phyloP scores from a whole-genome alignment of 2,888 invertebrate species.

The Craniophora ligustri region DNA sequence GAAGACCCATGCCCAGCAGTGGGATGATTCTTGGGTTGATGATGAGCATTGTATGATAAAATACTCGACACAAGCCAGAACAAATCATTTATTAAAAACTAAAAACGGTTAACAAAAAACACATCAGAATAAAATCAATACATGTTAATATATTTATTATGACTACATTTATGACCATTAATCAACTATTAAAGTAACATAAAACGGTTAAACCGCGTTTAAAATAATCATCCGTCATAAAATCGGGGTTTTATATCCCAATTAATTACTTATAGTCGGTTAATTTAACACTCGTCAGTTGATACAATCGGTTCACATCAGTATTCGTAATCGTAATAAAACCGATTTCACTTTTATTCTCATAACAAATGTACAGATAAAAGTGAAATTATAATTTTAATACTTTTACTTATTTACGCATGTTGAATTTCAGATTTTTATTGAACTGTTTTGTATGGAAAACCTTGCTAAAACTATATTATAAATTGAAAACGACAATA shows the following conservation, averaged over 20 bases:
- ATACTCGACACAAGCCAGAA: too few species aligned
- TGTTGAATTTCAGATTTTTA: background rate
- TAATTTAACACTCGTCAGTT: slow-evolving; percentile 34
- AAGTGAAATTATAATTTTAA: slow-evolving; percentile 44
- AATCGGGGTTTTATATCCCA: slow-evolving; percentile 41
- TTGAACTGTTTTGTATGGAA: background rate
- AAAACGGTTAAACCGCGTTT: slow-evolving; percentile 34
- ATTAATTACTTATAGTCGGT: slow-evolving; percentile 37
- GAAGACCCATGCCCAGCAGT: too few species aligned
- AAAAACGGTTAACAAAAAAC: background rate
- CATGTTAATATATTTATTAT: slow-evolving; percentile 1
- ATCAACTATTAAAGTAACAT: slow-evolving; percentile 22
- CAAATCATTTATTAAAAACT: too few species aligned
- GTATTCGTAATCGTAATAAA: slow-evolving; percentile 29
- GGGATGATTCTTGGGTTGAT: too few species aligned
- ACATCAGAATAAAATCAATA: background rate
- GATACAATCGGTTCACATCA: slow-evolving; percentile 29
- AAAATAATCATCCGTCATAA: slow-evolving; percentile 50
- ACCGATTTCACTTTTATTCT: slow-evolving; percentile 50
- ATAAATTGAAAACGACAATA: too few species aligned
- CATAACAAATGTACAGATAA: slow-evolving; percentile 28
- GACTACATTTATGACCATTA: slow-evolving; percentile 5
- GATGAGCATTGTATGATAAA: too few species aligned
- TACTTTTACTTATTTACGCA: background rate
- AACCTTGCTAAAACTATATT: background rate